Conservation (phyloP, 2,888 invertebrate species). For the Aporophyla lueneburgensis region DNA sequence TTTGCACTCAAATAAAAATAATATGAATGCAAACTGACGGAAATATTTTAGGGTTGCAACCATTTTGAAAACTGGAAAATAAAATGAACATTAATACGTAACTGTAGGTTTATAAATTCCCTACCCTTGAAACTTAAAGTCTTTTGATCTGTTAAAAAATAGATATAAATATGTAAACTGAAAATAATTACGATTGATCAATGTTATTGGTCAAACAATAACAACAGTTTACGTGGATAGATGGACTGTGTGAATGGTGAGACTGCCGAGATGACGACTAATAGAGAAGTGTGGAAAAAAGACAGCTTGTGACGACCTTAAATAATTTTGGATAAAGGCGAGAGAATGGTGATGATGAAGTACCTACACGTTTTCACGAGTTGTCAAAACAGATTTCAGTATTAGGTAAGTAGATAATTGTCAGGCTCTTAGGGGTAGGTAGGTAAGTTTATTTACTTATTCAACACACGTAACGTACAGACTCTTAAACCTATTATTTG, state of each 20-base stretch:
- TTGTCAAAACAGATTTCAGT: not conserved
- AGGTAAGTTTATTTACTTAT: not conserved
- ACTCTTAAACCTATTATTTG: not conserved
- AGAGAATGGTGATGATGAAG: no score
- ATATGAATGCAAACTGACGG: constrained; percentile 7
- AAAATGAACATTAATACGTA: not conserved
- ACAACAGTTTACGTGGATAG: no score
- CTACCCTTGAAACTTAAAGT: not conserved
- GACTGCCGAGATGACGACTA: no score
- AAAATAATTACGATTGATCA: not conserved
- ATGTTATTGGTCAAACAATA: not conserved
- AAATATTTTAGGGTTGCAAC: constrained; percentile 5
- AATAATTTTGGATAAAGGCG: no score
- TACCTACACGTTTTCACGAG: no score
- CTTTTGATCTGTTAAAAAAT: no score
- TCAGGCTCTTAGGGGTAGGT: no score
- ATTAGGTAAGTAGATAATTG: not conserved
- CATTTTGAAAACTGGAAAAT: not conserved
- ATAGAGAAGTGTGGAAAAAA: no score
- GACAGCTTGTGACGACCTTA: no score
- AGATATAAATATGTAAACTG: not conserved
- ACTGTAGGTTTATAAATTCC: not conserved
- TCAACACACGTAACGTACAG: not conserved
- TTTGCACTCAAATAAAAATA: constrained; percentile 8
- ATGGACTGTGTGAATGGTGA: no score